Evolutionary conservation across 2,797 vertebrate species (phyloP).

Genomic region (Spheniscus humboldti): DNA sequence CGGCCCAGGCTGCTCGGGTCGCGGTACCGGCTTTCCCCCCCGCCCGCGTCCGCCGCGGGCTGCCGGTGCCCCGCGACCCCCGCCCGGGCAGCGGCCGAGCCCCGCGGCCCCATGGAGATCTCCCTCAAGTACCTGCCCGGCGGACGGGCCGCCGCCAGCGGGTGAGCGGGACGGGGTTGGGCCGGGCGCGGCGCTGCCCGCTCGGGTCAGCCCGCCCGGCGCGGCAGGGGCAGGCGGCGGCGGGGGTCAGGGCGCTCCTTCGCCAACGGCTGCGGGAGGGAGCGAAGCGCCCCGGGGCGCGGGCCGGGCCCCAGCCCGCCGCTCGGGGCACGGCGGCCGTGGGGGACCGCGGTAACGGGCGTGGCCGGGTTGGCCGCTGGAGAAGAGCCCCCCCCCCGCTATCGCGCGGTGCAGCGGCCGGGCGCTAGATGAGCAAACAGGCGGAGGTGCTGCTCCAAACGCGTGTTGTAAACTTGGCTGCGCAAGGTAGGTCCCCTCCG

Average conservation of each 20-base stretch:
- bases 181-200: background rate
- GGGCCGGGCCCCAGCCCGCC: background rate
- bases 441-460: accelerated
- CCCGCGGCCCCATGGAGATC: conserved; percentile 10
- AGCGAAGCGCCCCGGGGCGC: background rate
- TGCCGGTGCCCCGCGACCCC: background rate
- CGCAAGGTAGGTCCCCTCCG: background rate
- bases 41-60: background rate
- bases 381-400: too few relatives aligned
- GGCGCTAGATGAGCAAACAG: background rate
- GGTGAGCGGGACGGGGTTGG: background rate
- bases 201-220: background rate
- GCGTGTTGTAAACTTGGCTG: accelerated
- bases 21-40: background rate
- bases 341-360: background rate
- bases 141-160: background rate
- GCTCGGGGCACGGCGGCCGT: background rate
- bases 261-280: background rate
- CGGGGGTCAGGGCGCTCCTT: background rate
- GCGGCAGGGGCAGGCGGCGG: background rate
- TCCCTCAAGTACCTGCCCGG: conserved; percentile 25
- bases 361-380: background rate
- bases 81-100: background rate
- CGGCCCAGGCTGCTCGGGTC: background rate
- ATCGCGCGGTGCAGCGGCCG: background rate